These are phyloP conservation scores for Oscheius sp. DNA, from an alignment of 2,888 invertebrate species.

Conservation along the genomic window DNA sequence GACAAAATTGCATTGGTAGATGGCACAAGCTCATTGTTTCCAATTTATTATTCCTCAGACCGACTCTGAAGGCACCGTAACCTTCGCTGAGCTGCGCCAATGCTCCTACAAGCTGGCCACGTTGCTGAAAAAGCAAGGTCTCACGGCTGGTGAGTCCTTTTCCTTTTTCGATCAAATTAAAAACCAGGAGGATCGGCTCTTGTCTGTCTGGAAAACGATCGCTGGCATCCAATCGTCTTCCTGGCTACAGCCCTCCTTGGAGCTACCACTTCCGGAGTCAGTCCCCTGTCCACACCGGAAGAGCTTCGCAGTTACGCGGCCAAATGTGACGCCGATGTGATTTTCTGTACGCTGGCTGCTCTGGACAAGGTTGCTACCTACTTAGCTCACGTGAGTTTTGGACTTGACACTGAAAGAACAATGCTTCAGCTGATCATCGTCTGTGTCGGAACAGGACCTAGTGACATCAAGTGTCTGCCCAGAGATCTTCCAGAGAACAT, in stretches of 20 bases:
- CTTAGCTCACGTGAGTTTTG: constrained; percentile 18
- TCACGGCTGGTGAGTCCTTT: constrained; percentile 1
- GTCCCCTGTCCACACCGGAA: constrained; percentile 44
- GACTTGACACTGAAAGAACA: no score
- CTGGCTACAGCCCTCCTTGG: constrained; percentile 57
- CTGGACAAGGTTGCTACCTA: constrained; percentile 30
- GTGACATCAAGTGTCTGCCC: constrained; percentile 16
- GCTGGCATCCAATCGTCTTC: constrained; percentile 61
- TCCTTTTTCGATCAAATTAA: background rate
- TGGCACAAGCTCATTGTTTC: background rate
- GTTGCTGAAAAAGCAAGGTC: constrained; percentile 32
- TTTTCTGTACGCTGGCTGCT: constrained; percentile 21
- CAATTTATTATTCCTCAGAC: background rate
- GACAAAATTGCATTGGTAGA: constrained; percentile 16
- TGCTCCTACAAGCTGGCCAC: constrained; percentile 14
- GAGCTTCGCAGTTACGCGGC: constrained; percentile 40
- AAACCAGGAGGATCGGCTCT: constrained; percentile 53
- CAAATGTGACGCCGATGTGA: constrained; percentile 30
- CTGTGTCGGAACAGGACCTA: no score
- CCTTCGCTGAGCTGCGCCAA: constrained; percentile 19
- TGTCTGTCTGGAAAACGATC: constrained; percentile 56
- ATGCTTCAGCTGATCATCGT: background rate
- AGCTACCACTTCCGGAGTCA: constrained; percentile 55
- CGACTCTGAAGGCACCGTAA: constrained; percentile 21
- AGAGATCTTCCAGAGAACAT: constrained; percentile 18